A percentile compares a stretch with the other conserved stretches of the same genome.
Evolutionary conservation across 2,888 invertebrate genomes (phyloP).

Genomic region (Alsophila aescularia): DNA sequence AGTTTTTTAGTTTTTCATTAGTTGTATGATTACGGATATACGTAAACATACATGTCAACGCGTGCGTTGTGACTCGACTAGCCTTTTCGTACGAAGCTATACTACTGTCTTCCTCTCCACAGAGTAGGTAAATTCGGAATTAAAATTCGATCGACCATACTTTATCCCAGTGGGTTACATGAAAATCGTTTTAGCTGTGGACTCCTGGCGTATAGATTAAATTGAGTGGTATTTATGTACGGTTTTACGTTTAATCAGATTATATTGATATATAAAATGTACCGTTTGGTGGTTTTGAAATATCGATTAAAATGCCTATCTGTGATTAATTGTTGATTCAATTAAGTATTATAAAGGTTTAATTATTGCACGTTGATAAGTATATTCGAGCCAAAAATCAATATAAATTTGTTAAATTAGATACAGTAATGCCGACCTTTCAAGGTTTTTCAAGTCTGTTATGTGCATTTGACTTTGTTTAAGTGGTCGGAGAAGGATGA

Average conservation of each 20-base stretch:
- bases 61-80: not conserved
- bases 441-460: no score
- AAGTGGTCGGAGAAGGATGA: no score
- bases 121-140: constrained; percentile 72
- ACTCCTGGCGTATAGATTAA: constrained; percentile 37
- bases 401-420: no score
- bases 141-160: constrained; percentile 76
- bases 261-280: constrained; percentile 24
- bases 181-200: constrained; percentile 76
- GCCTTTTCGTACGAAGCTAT: not conserved
- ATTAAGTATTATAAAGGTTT: constrained; percentile 7
- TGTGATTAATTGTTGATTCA: constrained; percentile 13
- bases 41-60: no score
- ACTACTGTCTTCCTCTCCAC: constrained; percentile 39
- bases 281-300: constrained; percentile 18
- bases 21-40: no score
- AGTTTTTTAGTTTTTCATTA: no score
- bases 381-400: no score
- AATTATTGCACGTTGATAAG: not conserved
- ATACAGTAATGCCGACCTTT: no score
- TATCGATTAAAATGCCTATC: constrained; percentile 8
- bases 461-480: no score
- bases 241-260: constrained; percentile 39
- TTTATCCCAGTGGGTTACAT: constrained; percentile 69
- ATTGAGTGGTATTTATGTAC: constrained; percentile 45